phyloP scores from a whole-genome alignment of 2,888 invertebrate genomes.

The Tachystola acroxantha region DNA sequence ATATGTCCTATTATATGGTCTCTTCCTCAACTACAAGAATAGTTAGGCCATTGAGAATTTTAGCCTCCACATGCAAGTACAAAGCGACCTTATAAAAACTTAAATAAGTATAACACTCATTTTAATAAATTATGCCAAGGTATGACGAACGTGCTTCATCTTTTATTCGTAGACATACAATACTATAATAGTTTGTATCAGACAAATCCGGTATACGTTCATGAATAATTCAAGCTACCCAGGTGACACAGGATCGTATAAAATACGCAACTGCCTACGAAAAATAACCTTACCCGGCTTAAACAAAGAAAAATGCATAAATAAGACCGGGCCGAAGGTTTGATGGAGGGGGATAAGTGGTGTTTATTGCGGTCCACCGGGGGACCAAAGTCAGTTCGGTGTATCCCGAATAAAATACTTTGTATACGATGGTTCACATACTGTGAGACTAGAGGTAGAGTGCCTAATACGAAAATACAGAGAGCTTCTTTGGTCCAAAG shows the following conservation, averaged over 20 bases:
- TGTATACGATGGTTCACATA: conserved; percentile 20
- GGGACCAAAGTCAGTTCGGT: conserved; percentile 26
- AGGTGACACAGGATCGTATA: conserved; percentile 40
- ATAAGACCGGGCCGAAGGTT: conserved; percentile 29
- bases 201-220: conserved; percentile 29
- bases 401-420: conserved; percentile 42
- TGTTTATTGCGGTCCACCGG: conserved; percentile 41
- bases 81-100: no score
- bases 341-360: conserved; percentile 39
- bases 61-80: no score
- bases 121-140: not conserved
- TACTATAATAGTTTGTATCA: conserved; percentile 34
- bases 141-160: not conserved
- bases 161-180: no score
- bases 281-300: conserved; percentile 19
- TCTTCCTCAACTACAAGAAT: no score
- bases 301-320: conserved; percentile 27
- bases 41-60: no score
- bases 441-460: not conserved
- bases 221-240: conserved; percentile 41
- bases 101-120: no score
- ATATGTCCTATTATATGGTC: no score
- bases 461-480: no score
- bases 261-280: conserved; percentile 24
- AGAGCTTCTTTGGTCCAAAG: no score